phyloP scores from a whole-genome alignment of 2,888 invertebrate species.

The Blera fallax region DNA sequence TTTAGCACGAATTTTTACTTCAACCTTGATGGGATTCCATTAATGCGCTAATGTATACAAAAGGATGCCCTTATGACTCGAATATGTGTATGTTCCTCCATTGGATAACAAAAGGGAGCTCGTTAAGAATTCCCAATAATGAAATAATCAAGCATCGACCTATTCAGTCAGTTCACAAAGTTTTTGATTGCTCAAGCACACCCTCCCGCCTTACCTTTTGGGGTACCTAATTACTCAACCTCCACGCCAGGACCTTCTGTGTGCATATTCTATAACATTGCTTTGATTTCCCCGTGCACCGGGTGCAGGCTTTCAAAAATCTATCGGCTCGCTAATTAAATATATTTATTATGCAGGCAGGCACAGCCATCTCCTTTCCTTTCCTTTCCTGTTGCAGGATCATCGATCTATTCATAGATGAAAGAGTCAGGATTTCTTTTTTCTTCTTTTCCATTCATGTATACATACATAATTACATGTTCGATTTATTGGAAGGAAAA shows the following conservation, averaged over 20 bases:
- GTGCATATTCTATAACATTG: slow-evolving; percentile 62
- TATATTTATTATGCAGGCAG: slow-evolving; percentile 60
- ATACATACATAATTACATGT: slow-evolving; percentile 46
- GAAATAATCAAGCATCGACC: slow-evolving; percentile 68
- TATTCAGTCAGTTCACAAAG: slow-evolving; percentile 56
- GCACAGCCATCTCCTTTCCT: no score
- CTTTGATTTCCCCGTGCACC: slow-evolving; percentile 4
- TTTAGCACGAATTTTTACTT: slow-evolving; percentile 39
- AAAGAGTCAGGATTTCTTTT: slow-evolving; percentile 21
- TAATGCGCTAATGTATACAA: slow-evolving; percentile 51
- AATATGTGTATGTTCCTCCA: not conserved
- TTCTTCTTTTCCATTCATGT: slow-evolving; percentile 15
- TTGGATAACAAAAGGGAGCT: slow-evolving; percentile 45
- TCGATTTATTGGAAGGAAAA: slow-evolving; percentile 7
- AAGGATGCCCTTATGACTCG: slow-evolving; percentile 54
- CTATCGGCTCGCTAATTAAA: slow-evolving; percentile 63
- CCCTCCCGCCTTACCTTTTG: not conserved
- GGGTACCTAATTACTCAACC: slow-evolving; percentile 47
- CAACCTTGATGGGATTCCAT: slow-evolving; percentile 19
- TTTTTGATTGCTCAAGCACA: slow-evolving; percentile 41
- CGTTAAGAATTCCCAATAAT: slow-evolving; percentile 64
- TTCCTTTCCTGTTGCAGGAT: slow-evolving; percentile 17
- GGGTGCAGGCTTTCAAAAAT: slow-evolving; percentile 36
- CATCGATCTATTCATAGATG: slow-evolving; percentile 28
- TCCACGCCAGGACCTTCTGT: slow-evolving; percentile 36